Evolutionary conservation across 2,888 invertebrate genomes (phyloP).

Genomic region (Drosophila nigritarsus): DNA sequence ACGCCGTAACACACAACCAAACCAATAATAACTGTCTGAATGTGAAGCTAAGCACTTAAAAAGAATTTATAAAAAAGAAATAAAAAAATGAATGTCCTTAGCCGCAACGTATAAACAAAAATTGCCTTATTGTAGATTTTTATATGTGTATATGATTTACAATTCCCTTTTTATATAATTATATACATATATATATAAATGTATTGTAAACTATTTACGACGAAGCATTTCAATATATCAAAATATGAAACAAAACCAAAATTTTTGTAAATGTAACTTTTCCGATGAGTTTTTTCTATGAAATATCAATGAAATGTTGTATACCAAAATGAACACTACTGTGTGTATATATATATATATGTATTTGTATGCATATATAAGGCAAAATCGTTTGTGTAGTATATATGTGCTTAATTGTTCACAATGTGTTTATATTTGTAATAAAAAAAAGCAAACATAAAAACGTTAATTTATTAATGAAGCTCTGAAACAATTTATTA

Average conservation of each 20-base stretch:
- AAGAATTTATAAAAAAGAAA: conserved; percentile 17
- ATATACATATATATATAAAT: conserved; percentile 40
- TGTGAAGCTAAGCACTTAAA: conserved; percentile 15
- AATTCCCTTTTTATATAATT: conserved; percentile 63
- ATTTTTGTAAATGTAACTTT: conserved; percentile 50
- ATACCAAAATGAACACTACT: conserved; percentile 33
- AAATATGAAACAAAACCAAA: conserved; percentile 36
- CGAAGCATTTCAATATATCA: conserved; percentile 54
- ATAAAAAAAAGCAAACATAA: conserved; percentile 23
- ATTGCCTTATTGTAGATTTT: conserved; percentile 76
- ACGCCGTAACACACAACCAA: conserved; percentile 8
- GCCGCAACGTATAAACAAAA: conserved; percentile 40
- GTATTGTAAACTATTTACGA: conserved; percentile 37
- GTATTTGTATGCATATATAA: conserved; percentile 27
- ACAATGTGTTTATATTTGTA: conserved; percentile 30
- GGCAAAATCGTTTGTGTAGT: conserved; percentile 32
- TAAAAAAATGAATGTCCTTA: conserved; percentile 33
- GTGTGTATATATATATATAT: conserved; percentile 20
- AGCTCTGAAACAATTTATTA: background rate
- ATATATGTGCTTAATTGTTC: conserved; percentile 42
- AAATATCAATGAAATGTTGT: conserved; percentile 55
- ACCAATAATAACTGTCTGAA: conserved; percentile 9
- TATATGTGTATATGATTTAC: conserved; percentile 73
- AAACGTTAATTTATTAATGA: conserved; percentile 5
- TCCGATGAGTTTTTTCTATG: conserved; percentile 39